These are phyloP conservation scores for Smittia aterrima DNA, from an alignment of 2,888 invertebrate species.

Conservation along the genomic window DNA sequence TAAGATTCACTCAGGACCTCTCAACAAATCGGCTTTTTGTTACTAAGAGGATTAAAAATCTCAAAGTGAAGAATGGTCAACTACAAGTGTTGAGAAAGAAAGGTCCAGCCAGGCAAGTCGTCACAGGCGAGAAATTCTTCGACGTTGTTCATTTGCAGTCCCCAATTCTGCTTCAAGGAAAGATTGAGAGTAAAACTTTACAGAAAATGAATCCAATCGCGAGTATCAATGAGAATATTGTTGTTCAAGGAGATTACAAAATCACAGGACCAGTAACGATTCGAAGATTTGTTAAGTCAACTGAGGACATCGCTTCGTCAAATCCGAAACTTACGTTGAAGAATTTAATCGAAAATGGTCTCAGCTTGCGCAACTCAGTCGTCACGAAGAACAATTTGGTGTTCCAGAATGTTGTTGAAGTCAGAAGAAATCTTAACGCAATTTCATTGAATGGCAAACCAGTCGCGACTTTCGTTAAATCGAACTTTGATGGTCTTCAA, in stretches of 20 bases:
- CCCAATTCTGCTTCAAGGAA: conserved; percentile 53
- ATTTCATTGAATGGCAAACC: conserved; percentile 55
- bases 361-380: not conserved
- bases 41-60: conserved; percentile 54
- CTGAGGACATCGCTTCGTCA: conserved; percentile 46
- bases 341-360: conserved; percentile 10
- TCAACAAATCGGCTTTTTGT: conserved; percentile 52
- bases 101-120: conserved; percentile 51
- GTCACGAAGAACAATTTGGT: not conserved
- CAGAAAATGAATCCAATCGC: conserved; percentile 55
- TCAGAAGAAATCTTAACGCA: conserved; percentile 50
- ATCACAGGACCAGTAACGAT: conserved; percentile 56
- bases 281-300: conserved; percentile 50
- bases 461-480: conserved; percentile 52
- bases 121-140: conserved; percentile 54
- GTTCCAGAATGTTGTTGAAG: conserved; percentile 18
- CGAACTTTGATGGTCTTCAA: conserved; percentile 52
- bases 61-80: conserved; percentile 53
- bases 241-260: conserved; percentile 52
- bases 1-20: conserved; percentile 53
- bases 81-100: conserved; percentile 55
- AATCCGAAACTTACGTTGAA: conserved; percentile 41
- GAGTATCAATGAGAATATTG: conserved; percentile 52
- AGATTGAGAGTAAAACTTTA: conserved; percentile 53
- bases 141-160: conserved; percentile 54